Evolutionary conservation across 2,888 invertebrate genomes (phyloP).

Genomic region (Apodemia hepburni): DNA sequence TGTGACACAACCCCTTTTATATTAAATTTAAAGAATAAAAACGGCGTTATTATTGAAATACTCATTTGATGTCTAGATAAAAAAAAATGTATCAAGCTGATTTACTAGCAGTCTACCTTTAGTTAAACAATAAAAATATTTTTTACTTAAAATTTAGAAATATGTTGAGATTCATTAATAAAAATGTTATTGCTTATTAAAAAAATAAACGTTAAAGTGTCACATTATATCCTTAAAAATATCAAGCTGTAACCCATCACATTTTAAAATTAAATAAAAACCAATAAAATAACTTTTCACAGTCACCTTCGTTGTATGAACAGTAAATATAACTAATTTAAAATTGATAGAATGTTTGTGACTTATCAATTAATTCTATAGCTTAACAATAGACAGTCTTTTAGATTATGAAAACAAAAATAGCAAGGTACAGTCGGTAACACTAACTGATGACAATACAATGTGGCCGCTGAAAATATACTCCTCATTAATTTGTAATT

Average conservation of each 20-base stretch:
- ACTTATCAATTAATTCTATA: conserved; percentile 73
- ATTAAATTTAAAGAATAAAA: conserved; percentile 34
- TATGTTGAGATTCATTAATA: conserved; percentile 7
- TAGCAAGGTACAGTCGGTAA: conserved; percentile 44
- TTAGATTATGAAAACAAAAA: conserved; percentile 58
- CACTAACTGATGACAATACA: conserved; percentile 28
- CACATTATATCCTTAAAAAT: conserved; percentile 17
- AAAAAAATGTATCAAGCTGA: background rate
- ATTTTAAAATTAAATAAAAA: conserved; percentile 20
- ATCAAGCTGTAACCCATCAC: conserved; percentile 26
- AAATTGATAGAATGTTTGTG: conserved; percentile 70
- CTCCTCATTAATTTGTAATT: no score
- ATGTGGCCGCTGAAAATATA: conserved; percentile 24
- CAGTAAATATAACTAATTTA: conserved; percentile 59
- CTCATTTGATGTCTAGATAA: background rate
- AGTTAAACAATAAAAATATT: background rate
- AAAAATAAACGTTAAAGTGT: background rate
- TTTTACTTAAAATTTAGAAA: conserved; percentile 4
- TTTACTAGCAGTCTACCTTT: conserved; percentile 8
- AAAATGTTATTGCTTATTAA: conserved; percentile 7
- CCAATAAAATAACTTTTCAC: conserved; percentile 41
- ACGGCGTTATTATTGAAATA: conserved; percentile 3
- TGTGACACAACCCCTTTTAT: conserved; percentile 55
- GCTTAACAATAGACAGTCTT: conserved; percentile 78
- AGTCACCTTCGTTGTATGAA: conserved; percentile 72